Percentiles rank a stretch among this genome's conserved stretches.
phyloP scores from a whole-genome alignment of 1,140 invertebrate species.

The Pentalonia nigronervosa region DNA sequence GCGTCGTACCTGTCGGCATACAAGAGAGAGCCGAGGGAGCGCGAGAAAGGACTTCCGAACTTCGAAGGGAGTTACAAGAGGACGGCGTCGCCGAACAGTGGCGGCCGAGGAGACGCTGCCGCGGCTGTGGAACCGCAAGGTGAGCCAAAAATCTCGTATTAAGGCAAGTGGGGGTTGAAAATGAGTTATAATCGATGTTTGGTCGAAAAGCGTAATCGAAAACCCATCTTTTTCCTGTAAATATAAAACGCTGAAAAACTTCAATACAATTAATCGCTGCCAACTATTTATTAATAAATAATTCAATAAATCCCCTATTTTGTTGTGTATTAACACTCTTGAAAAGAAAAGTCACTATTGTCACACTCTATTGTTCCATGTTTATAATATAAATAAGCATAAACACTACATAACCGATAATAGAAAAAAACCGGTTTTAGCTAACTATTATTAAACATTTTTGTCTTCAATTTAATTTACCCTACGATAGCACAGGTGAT shows the following conservation, averaged over 20 bases:
- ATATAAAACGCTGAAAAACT: not conserved
- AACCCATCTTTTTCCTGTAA: not conserved
- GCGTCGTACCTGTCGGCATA: conserved; percentile 74
- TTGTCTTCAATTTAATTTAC: not conserved
- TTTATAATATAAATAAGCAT: not conserved
- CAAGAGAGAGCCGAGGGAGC: conserved; percentile 66
- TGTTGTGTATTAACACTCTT: too few species aligned
- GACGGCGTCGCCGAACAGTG: conserved; percentile 75
- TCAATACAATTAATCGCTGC: not conserved
- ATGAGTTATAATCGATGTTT: too few species aligned
- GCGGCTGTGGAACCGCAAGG: conserved; percentile 24
- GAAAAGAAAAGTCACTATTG: not conserved
- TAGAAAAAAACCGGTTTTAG: not conserved
- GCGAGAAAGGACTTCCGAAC: conserved; percentile 70
- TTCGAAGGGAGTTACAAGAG: conserved; percentile 79
- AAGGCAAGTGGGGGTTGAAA: not conserved
- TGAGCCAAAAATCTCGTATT: not conserved
- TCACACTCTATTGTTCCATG: too few species aligned
- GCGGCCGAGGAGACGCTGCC: conserved; percentile 62
- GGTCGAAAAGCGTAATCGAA: too few species aligned
- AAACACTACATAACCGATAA: not conserved
- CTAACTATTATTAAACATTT: not conserved
- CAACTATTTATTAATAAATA: not conserved
- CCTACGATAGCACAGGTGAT: not conserved
- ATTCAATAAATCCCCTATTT: not conserved